Evolutionary conservation across 92 coral and sea anemone species (phyloP), one percentile per base, ranked within the genome.

Genomic region (Scolanthus callimorphus): DNA sequence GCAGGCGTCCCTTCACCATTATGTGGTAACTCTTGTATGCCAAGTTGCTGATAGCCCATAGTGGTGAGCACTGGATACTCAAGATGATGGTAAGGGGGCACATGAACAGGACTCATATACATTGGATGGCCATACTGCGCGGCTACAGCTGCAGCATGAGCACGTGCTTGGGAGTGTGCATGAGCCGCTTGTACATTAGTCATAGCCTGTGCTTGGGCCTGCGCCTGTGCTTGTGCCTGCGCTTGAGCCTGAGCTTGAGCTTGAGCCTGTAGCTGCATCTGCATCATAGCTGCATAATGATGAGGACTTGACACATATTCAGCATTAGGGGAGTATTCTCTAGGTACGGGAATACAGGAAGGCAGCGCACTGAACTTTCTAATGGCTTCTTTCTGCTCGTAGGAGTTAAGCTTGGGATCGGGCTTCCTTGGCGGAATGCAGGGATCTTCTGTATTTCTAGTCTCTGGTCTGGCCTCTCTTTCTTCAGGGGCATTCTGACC

Each of bases 381-480:
- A 8, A 80, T 82, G 4, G 98, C 98, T 65, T 92, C 98, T 24
- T 57, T 81, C 71, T 70, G 88, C 68, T 92, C 98, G 27, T 84
- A 80, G 3, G 28, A 73, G 9, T 65, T 65, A 2, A 92, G 78
- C 68, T 92, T 85, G 30, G 94, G 81, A 50, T 92, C 98, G 29
- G 98, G 98, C 24, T 64, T 71, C 56, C 88, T 79, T 10, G 85
- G 76, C 11, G 84, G 82, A 44, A 80, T 60, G 37, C 66, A 67
- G 8, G 67, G 65, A 38, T 76, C 75, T 17, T 78, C 84, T n/a
- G 39, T 50, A 39, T 50, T 76, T 62, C 49, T 55, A 47, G 49
- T 68, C 4, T 70, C 67, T 26, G 39, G 52, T 11, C 62, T 61
- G 57, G 77, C 74, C 54, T 83, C 78, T 46, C 60, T 69, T 49